Base-by-base conservation (phyloP, 2,888 invertebrate species). In the Leucophenga maculata region DNA sequence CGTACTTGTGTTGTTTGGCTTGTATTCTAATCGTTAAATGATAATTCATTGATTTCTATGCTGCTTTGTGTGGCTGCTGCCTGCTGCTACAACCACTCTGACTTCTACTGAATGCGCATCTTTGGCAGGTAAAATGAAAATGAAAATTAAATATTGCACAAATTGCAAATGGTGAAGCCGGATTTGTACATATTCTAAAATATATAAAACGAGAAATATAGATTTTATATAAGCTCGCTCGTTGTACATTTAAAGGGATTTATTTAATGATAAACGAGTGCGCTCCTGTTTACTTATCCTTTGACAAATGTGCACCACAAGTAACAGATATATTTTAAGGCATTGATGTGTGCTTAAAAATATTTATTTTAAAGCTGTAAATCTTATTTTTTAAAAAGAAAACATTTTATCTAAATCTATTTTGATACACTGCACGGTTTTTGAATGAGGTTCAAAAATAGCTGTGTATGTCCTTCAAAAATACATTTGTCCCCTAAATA, bases 11-110 rank as follows among this genome's bases (percentile, higher is more conserved):
- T 57, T 57, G 32, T 57, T 44, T 57, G 32, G 64, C 46, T 72
- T 16, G 52, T 59, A 67, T 65, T 70, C 72, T 72, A 70, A 70
- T 72, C 72, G 69, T 69, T 70, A 70, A 72, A 69, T 65, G 69
- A 70, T 72, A 70, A 72, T 72, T 72, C 70, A 70, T 66, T 72
- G 69, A 68, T 65, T 70, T 64, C 59, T 22, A 50, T 68, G 32
- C 68, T 46, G 57, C 55, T 39, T 57, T 68, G 16, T 50, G 39
- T 39, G 39, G 3, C 39, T 39, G 39, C 39, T 39, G 3, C 50
- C 50, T 14, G 60, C 44, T 39, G 59, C 20, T 20, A 16, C 32
- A n/a, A 8, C 9, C 16, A n/a, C 20, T 39, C 32, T 39, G 44
- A 60, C 55, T 46, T 20, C n/a, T 39, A 48, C 6, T 26, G 14